Percentiles rank a stretch among this genome's conserved stretches.
phyloP scores from a whole-genome alignment of 1,140 invertebrate species.

The Dinoponera quadriceps region DNA sequence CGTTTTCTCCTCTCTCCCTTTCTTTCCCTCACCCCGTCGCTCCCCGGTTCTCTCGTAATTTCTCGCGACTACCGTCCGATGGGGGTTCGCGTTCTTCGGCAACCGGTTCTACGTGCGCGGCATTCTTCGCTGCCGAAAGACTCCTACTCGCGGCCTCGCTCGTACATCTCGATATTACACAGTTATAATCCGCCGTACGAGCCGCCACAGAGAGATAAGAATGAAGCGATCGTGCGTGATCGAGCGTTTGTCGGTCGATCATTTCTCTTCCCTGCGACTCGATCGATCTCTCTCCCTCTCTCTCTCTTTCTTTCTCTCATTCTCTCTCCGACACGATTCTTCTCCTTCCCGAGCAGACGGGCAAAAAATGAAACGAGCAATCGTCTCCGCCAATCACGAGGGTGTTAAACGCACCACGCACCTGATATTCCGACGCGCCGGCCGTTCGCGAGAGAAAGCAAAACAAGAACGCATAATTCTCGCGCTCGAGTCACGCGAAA shows the following conservation, averaged over 20 bases:
- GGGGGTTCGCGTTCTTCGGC: constrained; percentile 17
- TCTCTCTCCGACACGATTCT: no score
- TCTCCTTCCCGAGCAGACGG: no score
- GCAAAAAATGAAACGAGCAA: no score
- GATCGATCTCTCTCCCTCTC: no score
- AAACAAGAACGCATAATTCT: not conserved
- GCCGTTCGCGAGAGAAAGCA: no score
- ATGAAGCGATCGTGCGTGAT: no score
- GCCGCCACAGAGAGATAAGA: not conserved
- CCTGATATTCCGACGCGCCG: no score
- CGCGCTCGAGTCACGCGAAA: not conserved
- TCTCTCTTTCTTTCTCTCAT: no score
- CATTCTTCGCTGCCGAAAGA: constrained; percentile 23
- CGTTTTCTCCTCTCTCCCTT: constrained; percentile 17
- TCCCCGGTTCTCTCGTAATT: constrained; percentile 32
- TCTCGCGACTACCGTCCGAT: constrained; percentile 50
- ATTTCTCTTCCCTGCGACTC: no score
- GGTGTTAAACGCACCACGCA: no score
- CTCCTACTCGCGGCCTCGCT: not conserved
- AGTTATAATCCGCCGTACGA: not conserved
- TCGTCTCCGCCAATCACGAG: no score
- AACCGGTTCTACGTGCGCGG: constrained; percentile 35
- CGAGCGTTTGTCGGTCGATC: no score
- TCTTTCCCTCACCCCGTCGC: not conserved
- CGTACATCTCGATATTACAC: not conserved